Evolutionary conservation across 2,888 invertebrate species (phyloP).

Genomic region (Trichogramma dendrolimi): DNA sequence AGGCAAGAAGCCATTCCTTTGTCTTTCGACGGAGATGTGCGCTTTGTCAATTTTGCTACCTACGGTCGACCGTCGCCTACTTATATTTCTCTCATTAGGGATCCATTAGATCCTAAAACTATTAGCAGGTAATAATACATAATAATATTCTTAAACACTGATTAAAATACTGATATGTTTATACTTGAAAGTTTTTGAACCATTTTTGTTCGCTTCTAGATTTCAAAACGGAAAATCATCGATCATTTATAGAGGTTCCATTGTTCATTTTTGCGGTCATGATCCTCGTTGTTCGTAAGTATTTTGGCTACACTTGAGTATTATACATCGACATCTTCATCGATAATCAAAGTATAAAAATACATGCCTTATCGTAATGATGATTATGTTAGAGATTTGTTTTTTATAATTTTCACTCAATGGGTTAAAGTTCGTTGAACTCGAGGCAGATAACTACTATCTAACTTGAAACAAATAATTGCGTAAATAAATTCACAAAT

Average conservation of each 20-base stretch:
- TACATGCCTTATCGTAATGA: too few relatives aligned
- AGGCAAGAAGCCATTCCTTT: slow-evolving; percentile 58
- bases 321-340: too few relatives aligned
- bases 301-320: slow-evolving; percentile 1
- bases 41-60: slow-evolving; percentile 60
- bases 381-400: too few relatives aligned
- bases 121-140: slow-evolving; percentile 52
- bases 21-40: slow-evolving; percentile 60
- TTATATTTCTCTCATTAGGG: slow-evolving; percentile 60
- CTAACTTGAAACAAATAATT: too few relatives aligned
- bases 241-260: slow-evolving; percentile 52
- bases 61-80: slow-evolving; percentile 59
- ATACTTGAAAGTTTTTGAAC: background rate
- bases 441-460: too few relatives aligned
- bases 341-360: too few relatives aligned
- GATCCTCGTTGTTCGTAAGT: slow-evolving; percentile 59
- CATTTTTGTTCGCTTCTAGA: slow-evolving; percentile 25
- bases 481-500: too few relatives aligned
- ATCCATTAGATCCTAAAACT: slow-evolving; percentile 57
- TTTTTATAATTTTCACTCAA: too few relatives aligned
- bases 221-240: slow-evolving; percentile 46
- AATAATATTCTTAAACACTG: background rate
- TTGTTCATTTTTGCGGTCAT: slow-evolving; percentile 65
- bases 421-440: too few relatives aligned
- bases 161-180: slow-evolving; percentile 4